A percentile compares a stretch with the other conserved stretches of the same genome.
phyloP scores from a whole-genome alignment of 1,140 invertebrate genomes.

The Drosophila pallidifrons region DNA sequence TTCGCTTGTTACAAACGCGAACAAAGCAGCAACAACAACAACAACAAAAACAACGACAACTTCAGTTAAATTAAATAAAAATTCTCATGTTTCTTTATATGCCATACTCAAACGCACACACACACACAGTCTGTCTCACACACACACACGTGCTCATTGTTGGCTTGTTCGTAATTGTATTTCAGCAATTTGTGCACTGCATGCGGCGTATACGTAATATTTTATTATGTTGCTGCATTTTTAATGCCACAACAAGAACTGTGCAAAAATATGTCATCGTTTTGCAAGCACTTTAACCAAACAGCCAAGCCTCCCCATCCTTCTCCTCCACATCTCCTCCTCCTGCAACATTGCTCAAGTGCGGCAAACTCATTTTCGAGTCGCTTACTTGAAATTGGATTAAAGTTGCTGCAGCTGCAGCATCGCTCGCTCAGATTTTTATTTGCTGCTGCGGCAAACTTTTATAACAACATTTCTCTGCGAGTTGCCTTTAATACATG shows the following conservation, averaged over 20 bases:
- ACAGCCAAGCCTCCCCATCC: neutral
- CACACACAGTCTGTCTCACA: neutral
- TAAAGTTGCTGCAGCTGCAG: constrained; percentile 44
- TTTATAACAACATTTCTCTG: constrained; percentile 49
- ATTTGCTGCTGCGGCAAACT: constrained; percentile 32
- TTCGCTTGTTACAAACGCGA: constrained; percentile 15
- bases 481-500: constrained; percentile 74
- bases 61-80: constrained; percentile 78
- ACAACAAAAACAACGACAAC: constrained; percentile 7
- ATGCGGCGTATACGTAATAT: constrained; percentile 62
- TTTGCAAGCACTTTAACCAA: constrained; percentile 44
- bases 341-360: constrained; percentile 34
- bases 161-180: constrained; percentile 65
- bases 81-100: constrained; percentile 59
- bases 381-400: constrained; percentile 71
- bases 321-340: neutral
- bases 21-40: constrained; percentile 35
- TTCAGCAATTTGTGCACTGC: constrained; percentile 60
- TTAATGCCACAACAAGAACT: constrained; percentile 45
- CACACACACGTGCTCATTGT: constrained; percentile 33
- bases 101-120: constrained; percentile 28
- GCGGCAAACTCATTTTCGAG: constrained; percentile 59
- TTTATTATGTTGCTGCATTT: constrained; percentile 66
- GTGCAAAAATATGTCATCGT: constrained; percentile 67
- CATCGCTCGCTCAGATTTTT: constrained; percentile 37